Conservation (phyloP, 2,888 invertebrate species). For the Leptinotarsa rubiginosa region DNA sequence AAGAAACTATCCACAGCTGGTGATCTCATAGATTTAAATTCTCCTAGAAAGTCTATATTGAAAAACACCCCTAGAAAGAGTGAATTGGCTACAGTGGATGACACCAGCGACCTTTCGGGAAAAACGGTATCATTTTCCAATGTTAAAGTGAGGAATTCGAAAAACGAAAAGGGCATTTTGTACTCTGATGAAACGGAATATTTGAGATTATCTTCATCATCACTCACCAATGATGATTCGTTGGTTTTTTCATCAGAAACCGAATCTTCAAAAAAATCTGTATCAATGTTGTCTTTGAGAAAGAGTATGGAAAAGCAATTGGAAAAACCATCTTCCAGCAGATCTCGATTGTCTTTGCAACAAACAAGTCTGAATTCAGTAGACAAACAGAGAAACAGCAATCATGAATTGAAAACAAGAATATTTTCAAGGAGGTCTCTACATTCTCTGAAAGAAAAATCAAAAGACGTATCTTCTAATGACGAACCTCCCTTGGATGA, state of each 20-base stretch:
- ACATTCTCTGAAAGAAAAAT: not conserved
- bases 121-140: conserved; percentile 13
- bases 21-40: conserved; percentile 11
- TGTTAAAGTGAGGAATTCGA: not conserved
- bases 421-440: not conserved
- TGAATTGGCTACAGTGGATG: not conserved
- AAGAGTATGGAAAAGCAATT: conserved; percentile 19
- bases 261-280: conserved; percentile 9
- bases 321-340: not conserved
- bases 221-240: conserved; percentile 7
- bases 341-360: conserved; percentile 8
- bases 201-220: conserved; percentile 26
- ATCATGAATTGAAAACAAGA: not conserved
- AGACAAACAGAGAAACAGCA: not conserved
- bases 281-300: conserved; percentile 15
- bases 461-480: not conserved
- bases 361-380: not conserved
- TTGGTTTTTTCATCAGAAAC: not conserved
- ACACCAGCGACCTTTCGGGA: not conserved
- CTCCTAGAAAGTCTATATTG: conserved; percentile 27
- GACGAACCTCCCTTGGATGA: not conserved
- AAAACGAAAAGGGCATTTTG: conserved; percentile 17
- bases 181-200: conserved; percentile 20
- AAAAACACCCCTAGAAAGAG: conserved; percentile 4
- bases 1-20: conserved; percentile 1